Evolutionary conservation across 2,113 vertebrate genomes (phyloP), one percentile per base, ranked within the genome.

Genomic region (Microcebus murinus): DNA sequence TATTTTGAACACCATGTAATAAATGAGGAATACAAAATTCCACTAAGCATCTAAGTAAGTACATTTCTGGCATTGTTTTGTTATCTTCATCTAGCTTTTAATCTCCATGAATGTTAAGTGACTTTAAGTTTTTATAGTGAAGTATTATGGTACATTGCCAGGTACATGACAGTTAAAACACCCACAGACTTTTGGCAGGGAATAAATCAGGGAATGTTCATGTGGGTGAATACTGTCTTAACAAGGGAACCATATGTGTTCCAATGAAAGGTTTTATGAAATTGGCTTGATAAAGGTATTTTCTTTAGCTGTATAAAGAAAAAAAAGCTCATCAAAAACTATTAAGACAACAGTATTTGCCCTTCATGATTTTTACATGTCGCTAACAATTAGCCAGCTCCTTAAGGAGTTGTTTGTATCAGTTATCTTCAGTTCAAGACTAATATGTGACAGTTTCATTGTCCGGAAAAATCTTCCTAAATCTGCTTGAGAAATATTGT

Each of bases 61-160:
- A 9, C 18, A 71, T 90, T 89, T 94, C n/a, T 95, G 18, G 34
- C n/a, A 29, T 94, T 90, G 13, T 6, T 91, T 93, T 90, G 25
- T 34, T 90, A 81, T 94, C 73, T 93, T 94, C 42, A 57, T 57
- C 36, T 92, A 89, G 80, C 61, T 96, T 96, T 94, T 93, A 91
- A 86, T 96, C 71, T 96, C 42, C n/a, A 74, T 89, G 45, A 95
- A 88, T 95, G 82, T 87, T 96, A 85, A 97, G 57, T 74, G 50
- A 91, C 52, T 97, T 94, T 81, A n/a, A 82, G 65, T 31, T 87
- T 96, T 87, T 73, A 94, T n/a, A 96, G 65, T 95, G 93, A 98
- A 95, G 61, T 88, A 86, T 68, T 79, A 27, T 86, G 77, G 85
- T 92, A n/a, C 42, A 87, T 67, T 96, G 82, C 89, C 94, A 94